Base-by-base conservation (phyloP, 2,888 invertebrate genomes). In the Anticlea derivata region DNA sequence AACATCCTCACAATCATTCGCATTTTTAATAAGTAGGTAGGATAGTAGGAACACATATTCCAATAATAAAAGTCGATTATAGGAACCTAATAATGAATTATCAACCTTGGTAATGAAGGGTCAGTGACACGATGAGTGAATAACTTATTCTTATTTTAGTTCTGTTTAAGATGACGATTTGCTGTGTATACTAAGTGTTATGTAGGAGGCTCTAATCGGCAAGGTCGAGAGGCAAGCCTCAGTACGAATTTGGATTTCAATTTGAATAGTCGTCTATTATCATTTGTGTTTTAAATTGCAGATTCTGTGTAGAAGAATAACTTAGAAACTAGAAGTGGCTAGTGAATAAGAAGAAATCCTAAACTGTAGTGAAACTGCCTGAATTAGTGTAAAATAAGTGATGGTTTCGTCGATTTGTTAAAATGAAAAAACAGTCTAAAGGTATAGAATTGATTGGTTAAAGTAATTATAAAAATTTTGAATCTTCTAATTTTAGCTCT, bases 201-300 rank as follows among this genome's bases (percentile, higher is more conserved):
- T 80, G 88, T 87, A 82, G 86, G 84, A 73, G 83, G 78, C 63
- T 73, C 69, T 70, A 70, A 79, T 78, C 61, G 50, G 58, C 84
- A 87, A 87, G 88, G 87, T 78, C 80, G 62, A 59, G 46, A 37
- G 53, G 50, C 50, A 38, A 34, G 33, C 33, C 57, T 60, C 61
- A 51, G 71, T 74, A 52, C 62, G 60, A 68, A 65, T 70, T 59
- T 61, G 59, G 62, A 72, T 66, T 53, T 52, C 8, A 6, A 47
- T 40, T 11, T 13, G 44, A 34, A 44, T 24, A 13, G 41, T 53
- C 11, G 46, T 48, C 39, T 30, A 7, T 26, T 13, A 7, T 6
- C 10, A 11, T 22, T 31, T 30, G 29, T 33, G 7, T 30, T 12
- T 30, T 17, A 8, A 17, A 33, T 47, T 48, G 11, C 47, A 47